Evolutionary conservation across 1,140 invertebrate species (phyloP).

Genomic region (Linepithema humile): DNA sequence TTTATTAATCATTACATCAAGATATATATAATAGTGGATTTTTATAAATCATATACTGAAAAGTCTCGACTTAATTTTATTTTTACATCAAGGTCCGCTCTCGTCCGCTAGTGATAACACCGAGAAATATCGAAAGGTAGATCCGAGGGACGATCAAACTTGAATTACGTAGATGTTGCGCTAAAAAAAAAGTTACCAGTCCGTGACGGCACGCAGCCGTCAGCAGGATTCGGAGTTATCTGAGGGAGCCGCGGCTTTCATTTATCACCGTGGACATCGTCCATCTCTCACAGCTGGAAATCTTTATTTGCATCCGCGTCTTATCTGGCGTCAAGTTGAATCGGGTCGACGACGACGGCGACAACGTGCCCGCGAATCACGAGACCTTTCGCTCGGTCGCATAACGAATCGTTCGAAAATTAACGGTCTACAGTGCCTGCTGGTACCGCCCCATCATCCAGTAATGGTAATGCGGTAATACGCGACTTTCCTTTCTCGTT

Average conservation of each 20-base stretch:
- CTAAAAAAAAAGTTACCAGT: constrained; percentile 17
- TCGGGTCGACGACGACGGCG: constrained; percentile 41
- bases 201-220: neutral
- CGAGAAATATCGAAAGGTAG: neutral
- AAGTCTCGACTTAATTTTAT: neutral
- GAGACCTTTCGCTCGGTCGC: constrained; percentile 43
- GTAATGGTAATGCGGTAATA: constrained; percentile 52
- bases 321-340: constrained; percentile 72
- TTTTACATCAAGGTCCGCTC: neutral
- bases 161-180: constrained; percentile 27
- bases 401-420: constrained; percentile 74
- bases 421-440: constrained; percentile 61
- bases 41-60: neutral
- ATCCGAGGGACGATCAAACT: constrained; percentile 13
- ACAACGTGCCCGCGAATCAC: constrained; percentile 43
- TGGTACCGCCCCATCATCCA: constrained; percentile 44
- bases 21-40: neutral
- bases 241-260: constrained; percentile 37
- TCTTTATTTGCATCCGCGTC: constrained; percentile 79
- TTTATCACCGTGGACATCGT: constrained; percentile 77
- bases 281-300: constrained; percentile 77
- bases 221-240: constrained; percentile 32
- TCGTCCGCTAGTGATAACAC: neutral
- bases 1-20: neutral
- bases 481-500: constrained; percentile 69